Conservation (phyloP, 1,140 invertebrate genomes). For the Sycophila sp. region DNA sequence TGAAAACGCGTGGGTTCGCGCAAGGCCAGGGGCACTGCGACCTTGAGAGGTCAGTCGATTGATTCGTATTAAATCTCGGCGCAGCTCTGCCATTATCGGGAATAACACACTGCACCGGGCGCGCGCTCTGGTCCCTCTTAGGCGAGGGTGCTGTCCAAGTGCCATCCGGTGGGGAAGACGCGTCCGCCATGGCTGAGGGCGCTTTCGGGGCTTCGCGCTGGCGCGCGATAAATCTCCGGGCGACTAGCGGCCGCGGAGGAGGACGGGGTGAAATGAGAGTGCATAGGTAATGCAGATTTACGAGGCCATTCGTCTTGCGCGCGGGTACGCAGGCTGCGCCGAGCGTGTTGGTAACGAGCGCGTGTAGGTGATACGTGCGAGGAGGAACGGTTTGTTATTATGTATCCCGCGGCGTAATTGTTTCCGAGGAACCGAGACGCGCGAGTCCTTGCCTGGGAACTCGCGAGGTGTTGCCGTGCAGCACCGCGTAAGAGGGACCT, state of each 20-base stretch:
- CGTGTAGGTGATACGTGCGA: constrained; percentile 27
- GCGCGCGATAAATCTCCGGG: constrained; percentile 8
- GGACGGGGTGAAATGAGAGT: constrained; percentile 11
- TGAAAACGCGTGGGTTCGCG: no score
- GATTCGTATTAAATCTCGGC: constrained; percentile 19
- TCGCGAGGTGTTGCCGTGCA: constrained; percentile 42
- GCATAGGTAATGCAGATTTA: constrained; percentile 52
- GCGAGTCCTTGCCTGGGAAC: constrained; percentile 57
- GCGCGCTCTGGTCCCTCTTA: no score
- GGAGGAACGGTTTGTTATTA: constrained; percentile 57
- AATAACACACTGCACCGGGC: constrained; percentile 23
- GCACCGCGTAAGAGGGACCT: background rate
- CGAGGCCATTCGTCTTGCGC: constrained; percentile 54
- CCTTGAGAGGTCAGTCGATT: constrained; percentile 29
- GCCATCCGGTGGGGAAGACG: no score
- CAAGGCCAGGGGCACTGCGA: background rate
- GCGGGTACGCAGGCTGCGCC: background rate
- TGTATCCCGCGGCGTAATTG: constrained; percentile 57
- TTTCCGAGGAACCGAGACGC: constrained; percentile 58
- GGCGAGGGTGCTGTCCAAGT: no score
- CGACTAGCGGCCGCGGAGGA: background rate
- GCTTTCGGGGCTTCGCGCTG: background rate
- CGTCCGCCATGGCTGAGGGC: background rate
- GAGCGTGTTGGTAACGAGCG: constrained; percentile 7
- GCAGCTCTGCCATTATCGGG: constrained; percentile 11